Evolutionary conservation across 2,888 invertebrate species (phyloP).

Genomic region (Pogonocherus hispidulus): DNA sequence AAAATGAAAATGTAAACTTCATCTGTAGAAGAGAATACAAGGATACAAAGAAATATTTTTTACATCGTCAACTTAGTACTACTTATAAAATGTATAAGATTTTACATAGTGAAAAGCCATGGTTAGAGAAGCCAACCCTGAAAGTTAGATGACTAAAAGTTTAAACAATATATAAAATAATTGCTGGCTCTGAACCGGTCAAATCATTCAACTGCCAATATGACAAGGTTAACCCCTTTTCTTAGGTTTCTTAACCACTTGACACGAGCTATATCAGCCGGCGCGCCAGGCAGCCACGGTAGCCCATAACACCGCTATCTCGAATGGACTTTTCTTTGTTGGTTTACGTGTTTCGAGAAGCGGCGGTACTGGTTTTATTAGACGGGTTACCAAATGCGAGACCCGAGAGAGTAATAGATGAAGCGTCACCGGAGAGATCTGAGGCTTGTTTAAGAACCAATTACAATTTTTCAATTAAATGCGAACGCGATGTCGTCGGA

Average conservation of each 20-base stretch:
- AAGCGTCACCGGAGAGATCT: constrained; percentile 43
- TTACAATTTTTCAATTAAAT: constrained; percentile 49
- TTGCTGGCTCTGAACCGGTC: too few species aligned
- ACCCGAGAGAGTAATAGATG: constrained; percentile 42
- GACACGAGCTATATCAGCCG: neutral
- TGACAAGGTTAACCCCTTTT: too few species aligned
- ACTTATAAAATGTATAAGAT: too few species aligned
- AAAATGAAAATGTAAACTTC: too few species aligned
- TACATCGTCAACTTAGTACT: too few species aligned
- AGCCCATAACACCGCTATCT: constrained; percentile 21
- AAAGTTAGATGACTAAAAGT: too few species aligned
- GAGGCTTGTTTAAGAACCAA: constrained; percentile 48
- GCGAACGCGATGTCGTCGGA: constrained; percentile 23
- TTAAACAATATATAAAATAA: too few species aligned
- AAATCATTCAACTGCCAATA: too few species aligned
- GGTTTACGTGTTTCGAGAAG: constrained; percentile 48
- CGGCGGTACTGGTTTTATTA: constrained; percentile 45
- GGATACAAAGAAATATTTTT: too few species aligned
- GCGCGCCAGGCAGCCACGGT: constrained; percentile 1
- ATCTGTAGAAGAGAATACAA: too few species aligned
- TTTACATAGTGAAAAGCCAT: too few species aligned
- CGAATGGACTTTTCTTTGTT: constrained; percentile 15
- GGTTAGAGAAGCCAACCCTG: too few species aligned
- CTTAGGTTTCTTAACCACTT: neutral
- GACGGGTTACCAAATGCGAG: constrained; percentile 46